Evolutionary conservation across 2,797 vertebrate species (phyloP).

Genomic region (Ibycter americanus): DNA sequence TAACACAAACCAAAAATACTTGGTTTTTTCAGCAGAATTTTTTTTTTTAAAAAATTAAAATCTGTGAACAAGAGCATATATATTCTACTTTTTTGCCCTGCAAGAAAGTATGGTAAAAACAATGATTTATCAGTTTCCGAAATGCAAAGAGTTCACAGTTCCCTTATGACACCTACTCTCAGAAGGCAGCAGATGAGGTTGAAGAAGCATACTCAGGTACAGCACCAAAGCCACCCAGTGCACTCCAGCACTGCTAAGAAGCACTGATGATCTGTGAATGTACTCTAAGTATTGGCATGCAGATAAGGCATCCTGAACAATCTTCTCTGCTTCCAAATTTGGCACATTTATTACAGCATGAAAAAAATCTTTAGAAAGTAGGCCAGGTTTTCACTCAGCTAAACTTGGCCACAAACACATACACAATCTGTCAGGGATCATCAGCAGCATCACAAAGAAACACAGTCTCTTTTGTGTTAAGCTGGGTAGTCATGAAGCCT

Average conservation of each 20-base stretch:
- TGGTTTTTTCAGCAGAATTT: not conserved
- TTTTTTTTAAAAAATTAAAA: not conserved
- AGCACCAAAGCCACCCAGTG: not conserved
- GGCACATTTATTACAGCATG: conserved; percentile 3
- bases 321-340: not conserved
- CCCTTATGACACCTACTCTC: not conserved
- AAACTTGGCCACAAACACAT: conserved; percentile 22
- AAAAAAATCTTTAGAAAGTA: conserved; percentile 8
- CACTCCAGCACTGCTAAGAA: not conserved
- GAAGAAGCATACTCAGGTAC: not conserved
- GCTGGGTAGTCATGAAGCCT: not conserved
- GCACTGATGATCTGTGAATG: not conserved
- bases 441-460: conserved; percentile 18
- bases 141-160: not conserved
- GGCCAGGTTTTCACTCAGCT: conserved; percentile 37
- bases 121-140: not conserved
- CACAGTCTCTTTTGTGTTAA: not conserved
- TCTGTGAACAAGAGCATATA: not conserved
- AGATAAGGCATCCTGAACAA: not conserved
- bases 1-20: not conserved
- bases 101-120: not conserved
- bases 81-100: not conserved
- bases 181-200: not conserved
- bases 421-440: conserved; percentile 47
- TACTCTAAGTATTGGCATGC: not conserved